These are phyloP conservation scores for Leptatherina wallacei DNA, from an alignment of 2,797 vertebrate genomes.

Conservation along the genomic window DNA sequence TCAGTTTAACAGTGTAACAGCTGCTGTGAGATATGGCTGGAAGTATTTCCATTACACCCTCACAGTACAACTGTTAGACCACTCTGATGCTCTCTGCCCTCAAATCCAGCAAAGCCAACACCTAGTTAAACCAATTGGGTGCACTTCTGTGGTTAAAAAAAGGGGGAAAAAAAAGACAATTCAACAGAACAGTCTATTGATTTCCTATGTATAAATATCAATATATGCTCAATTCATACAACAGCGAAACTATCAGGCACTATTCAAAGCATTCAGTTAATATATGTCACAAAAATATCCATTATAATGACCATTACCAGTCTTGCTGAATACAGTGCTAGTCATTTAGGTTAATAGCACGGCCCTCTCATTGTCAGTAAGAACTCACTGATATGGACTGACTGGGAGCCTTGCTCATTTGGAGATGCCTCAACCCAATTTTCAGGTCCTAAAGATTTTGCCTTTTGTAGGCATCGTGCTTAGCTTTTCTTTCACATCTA, in stretches of 20 bases:
- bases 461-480: neutral
- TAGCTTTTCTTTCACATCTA: neutral
- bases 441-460: neutral
- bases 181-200: neutral
- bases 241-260: neutral
- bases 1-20: neutral
- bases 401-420: neutral
- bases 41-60: conserved; percentile 2
- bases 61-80: neutral
- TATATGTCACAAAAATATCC: neutral
- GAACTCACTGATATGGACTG: neutral
- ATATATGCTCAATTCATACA: neutral
- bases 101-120: conserved; percentile 17
- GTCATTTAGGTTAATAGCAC: neutral
- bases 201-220: conserved; percentile 13
- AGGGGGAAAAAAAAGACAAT: neutral
- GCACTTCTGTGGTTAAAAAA: neutral
- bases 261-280: conserved; percentile 9
- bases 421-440: neutral
- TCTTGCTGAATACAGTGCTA: neutral
- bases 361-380: neutral
- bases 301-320: neutral
- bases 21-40: neutral
- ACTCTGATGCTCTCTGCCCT: conserved; percentile 12
- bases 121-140: conserved; percentile 14